Evolutionary conservation across 2,888 invertebrate species (phyloP), one percentile per base, ranked within the genome.

Genomic region (Hanleya hanleyi): DNA sequence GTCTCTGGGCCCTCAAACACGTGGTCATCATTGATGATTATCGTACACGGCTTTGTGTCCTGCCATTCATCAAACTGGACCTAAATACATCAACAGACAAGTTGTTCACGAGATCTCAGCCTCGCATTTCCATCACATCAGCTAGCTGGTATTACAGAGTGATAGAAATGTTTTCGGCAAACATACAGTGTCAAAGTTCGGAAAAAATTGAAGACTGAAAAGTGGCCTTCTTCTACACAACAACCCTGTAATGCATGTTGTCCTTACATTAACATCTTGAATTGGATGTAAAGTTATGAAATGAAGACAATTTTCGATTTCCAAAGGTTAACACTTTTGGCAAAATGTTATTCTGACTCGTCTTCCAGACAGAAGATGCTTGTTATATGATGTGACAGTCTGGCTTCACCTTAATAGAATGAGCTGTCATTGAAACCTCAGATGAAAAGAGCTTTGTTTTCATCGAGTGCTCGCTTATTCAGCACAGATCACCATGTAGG

Each of bases 41-140:
- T 81, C 36, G 83, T 81, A 77, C 89, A 90, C 12, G 79, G 76
- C 73, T 88, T 87, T 0, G 69, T 77, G 33, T 84, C 84, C 70
- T 88, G 86, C 83, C 86, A 87, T 57, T 84, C 86, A 77, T 88
- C 87, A 86, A 90, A 90, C 77, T 88, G 87, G 65, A 89, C 84
- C 87, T 88, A 76, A 15, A 72, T 73, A 41, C 57, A 26, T n/a
- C 65, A 67, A 12, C 35, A 29, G 49, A 7, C 36, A 18, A 49
- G 47, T 15, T 18, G 26, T 32, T 5, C 7, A 3, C 29, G 15
- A 38, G 1, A 12, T 37, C n/a, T 18, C 0, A 18, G 35, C 47
- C 22, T 36, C 12, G 18, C 64, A 67, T 38, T 38, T 67, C 18
- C 62, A 69, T n/a, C 18, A 66, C 7, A 18, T 18, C 9, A 22